Evolutionary conservation across 1,140 invertebrate species (phyloP).

Genomic region (silkworm (Bombyx mori)): DNA sequence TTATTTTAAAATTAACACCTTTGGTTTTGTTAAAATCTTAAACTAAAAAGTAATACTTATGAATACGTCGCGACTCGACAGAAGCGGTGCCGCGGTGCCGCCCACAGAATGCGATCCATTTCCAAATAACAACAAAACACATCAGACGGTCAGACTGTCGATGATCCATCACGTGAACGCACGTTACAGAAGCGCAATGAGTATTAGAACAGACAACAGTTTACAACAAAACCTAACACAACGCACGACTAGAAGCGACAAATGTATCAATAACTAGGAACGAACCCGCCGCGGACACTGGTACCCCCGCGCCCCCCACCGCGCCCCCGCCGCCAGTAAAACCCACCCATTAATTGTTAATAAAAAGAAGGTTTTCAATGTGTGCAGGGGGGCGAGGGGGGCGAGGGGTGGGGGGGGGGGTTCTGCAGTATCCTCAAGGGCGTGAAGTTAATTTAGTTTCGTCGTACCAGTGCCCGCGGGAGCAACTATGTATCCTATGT

Average conservation of each 20-base stretch:
- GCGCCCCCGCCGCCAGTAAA: too few species aligned
- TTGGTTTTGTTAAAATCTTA: constrained; percentile 14
- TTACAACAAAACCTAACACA: constrained; percentile 19
- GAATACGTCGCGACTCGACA: constrained; percentile 8
- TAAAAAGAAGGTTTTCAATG: too few species aligned
- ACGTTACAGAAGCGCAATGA: constrained; percentile 19
- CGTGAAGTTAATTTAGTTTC: too few species aligned
- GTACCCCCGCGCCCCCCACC: neutral
- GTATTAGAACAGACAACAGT: neutral
- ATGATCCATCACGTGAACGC: constrained; percentile 18
- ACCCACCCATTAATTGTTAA: too few species aligned
- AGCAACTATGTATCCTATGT: too few species aligned
- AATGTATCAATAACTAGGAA: constrained; percentile 18
- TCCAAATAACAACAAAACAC: too few species aligned
- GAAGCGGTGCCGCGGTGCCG: neutral
- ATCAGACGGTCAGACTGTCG: neutral
- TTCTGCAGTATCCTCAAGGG: too few species aligned
- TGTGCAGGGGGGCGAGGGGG: too few species aligned
- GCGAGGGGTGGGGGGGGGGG: too few species aligned
- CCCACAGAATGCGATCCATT: too few species aligned
- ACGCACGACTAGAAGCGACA: constrained; percentile 39
- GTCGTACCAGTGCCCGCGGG: too few species aligned
- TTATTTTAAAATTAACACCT: constrained; percentile 18
- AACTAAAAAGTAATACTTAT: constrained; percentile 26
- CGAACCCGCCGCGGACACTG: constrained; percentile 12